Evolutionary conservation across 1,140 invertebrate species (phyloP).

Genomic region (Anthonomus grandis): DNA sequence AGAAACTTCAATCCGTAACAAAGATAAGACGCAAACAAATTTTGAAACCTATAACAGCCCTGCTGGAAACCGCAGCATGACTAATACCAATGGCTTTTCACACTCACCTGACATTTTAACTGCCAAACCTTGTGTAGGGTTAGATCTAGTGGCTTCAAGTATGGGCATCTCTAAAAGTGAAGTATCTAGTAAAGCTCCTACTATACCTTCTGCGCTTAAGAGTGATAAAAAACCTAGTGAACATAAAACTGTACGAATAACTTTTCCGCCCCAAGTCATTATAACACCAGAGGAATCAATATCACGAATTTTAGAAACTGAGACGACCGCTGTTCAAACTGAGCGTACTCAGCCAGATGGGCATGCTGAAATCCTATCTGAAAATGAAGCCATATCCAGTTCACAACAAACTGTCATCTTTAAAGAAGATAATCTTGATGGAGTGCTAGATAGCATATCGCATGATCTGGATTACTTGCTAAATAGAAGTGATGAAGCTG

Average conservation of each 20-base stretch:
- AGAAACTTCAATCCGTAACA: conserved; percentile 3
- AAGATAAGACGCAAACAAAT: conserved; percentile 5
- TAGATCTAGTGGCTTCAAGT: conserved; percentile 43
- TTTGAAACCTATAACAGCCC: conserved; percentile 31
- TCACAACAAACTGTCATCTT: background rate
- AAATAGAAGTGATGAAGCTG: conserved; percentile 30
- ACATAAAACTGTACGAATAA: conserved; percentile 22
- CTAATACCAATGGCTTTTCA: conserved; percentile 18
- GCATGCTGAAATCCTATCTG: conserved; percentile 28
- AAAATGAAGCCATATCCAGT: conserved; percentile 2
- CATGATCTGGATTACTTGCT: conserved; percentile 45
- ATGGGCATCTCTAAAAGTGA: conserved; percentile 9
- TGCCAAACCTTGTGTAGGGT: conserved; percentile 35
- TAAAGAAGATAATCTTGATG: conserved; percentile 38
- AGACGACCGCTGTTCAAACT: conserved; percentile 6
- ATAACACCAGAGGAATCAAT: conserved; percentile 32
- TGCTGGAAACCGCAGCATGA: conserved; percentile 23
- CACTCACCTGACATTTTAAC: conserved; percentile 43
- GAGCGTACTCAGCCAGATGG: conserved; percentile 40
- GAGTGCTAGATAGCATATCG: conserved; percentile 43
- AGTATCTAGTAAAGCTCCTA: conserved; percentile 5
- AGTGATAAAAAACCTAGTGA: conserved; percentile 17
- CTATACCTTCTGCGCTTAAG: conserved; percentile 6
- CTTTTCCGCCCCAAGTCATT: conserved; percentile 24
- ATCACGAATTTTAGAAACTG: conserved; percentile 22